Conservation (phyloP, 2,888 invertebrate species). For the Sminthurides aquaticus region DNA sequence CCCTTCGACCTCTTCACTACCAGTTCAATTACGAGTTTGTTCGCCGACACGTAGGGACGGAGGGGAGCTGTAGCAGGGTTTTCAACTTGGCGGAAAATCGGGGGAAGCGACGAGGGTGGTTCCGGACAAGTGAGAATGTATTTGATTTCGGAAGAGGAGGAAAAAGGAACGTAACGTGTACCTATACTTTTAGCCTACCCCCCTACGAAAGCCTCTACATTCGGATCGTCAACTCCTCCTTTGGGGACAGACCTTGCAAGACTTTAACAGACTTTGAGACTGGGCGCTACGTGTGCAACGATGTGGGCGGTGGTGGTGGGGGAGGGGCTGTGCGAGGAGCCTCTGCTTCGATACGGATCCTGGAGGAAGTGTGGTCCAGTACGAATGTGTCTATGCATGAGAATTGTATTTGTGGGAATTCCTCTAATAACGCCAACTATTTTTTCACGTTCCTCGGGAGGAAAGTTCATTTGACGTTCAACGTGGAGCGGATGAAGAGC, state of each 20-base stretch:
- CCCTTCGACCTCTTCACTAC: constrained; percentile 71
- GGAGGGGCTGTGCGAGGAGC: constrained; percentile 12
- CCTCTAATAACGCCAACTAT: constrained; percentile 25
- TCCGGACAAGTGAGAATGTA: constrained; percentile 62
- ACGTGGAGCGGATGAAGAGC: constrained; percentile 35
- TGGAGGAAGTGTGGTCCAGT: constrained; percentile 39
- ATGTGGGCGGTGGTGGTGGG: constrained; percentile 23
- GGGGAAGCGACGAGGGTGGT: constrained; percentile 46
- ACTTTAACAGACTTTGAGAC: constrained; percentile 38
- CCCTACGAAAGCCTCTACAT: constrained; percentile 33
- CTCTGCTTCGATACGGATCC: constrained; percentile 24
- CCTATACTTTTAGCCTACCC: constrained; percentile 34
- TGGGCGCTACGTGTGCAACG: constrained; percentile 38
- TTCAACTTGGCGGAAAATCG: constrained; percentile 57
- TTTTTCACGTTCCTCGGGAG: constrained; percentile 38
- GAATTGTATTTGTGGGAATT: constrained; percentile 41
- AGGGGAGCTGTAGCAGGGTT: constrained; percentile 64
- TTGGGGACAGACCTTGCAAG: constrained; percentile 37
- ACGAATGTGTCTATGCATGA: constrained; percentile 35
- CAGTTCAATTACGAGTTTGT: constrained; percentile 82
- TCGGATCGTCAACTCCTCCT: constrained; percentile 32
- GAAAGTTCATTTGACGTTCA: constrained; percentile 33
- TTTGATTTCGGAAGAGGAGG: constrained; percentile 82
- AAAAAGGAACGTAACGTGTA: constrained; percentile 60
- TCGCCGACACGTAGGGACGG: constrained; percentile 64